phyloP scores from a whole-genome alignment of 2,113 vertebrate species.

The Podilymbus podiceps region DNA sequence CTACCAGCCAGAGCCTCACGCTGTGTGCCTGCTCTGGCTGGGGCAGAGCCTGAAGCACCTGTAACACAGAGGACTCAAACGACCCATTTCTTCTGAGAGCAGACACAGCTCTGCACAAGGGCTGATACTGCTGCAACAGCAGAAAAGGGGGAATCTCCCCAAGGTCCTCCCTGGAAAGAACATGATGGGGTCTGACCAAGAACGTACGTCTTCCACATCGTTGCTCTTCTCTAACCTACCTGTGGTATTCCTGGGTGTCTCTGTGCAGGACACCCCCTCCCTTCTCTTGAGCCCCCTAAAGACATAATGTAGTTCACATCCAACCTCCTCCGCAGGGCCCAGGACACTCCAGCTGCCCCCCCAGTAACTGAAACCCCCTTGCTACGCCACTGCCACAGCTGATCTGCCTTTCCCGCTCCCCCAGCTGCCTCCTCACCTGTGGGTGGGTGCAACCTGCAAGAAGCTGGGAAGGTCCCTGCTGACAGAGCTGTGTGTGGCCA shows the following conservation, averaged over 20 bases:
- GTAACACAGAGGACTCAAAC: neutral
- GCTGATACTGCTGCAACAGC: neutral
- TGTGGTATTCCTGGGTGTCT: neutral
- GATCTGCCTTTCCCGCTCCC: neutral
- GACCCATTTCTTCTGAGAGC: too few relatives aligned
- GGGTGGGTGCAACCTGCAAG: neutral
- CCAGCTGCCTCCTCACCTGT: neutral
- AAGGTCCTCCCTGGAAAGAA: neutral
- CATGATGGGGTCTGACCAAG: neutral
- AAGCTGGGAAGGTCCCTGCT: fast-evolving
- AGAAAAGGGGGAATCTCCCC: neutral
- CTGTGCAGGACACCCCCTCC: neutral
- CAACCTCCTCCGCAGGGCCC: neutral
- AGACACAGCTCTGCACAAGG: neutral
- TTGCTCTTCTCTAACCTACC: neutral
- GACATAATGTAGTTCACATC: neutral
- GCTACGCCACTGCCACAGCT: neutral
- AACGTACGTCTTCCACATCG: neutral
- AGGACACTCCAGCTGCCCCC: neutral
- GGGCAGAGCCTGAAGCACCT: neutral
- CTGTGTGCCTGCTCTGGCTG: fast-evolving
- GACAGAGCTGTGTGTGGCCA: too few relatives aligned
- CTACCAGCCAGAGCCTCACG: too few relatives aligned
- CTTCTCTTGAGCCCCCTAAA: neutral
- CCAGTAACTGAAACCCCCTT: neutral